Evolutionary conservation across 2,113 vertebrate genomes (phyloP).

Genomic region (Rhegmatorhina hoffmannsi): DNA sequence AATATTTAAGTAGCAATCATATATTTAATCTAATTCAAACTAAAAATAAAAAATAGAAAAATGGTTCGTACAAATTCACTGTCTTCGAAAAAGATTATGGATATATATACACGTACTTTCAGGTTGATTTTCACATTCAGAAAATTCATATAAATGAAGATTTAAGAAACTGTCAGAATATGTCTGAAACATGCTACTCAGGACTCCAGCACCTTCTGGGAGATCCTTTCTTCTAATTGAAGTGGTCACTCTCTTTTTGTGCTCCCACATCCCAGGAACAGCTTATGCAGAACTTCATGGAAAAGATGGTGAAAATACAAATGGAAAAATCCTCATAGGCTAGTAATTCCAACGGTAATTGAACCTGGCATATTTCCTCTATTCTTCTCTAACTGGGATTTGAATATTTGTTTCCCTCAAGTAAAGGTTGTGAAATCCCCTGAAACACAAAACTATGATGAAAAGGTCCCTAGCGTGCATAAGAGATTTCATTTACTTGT

Average conservation of each 20-base stretch:
- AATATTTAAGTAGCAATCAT: neutral
- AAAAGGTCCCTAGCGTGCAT: constrained; percentile 36
- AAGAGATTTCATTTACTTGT: constrained; percentile 41
- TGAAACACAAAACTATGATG: constrained; percentile 49
- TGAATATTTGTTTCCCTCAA: constrained; percentile 67
- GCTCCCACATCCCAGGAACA: neutral
- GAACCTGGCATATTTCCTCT: constrained; percentile 49
- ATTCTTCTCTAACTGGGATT: constrained; percentile 49
- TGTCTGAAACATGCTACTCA: neutral
- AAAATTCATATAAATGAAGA: neutral
- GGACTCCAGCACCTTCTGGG: neutral
- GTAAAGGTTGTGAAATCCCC: constrained; percentile 61
- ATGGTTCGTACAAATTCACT: neutral
- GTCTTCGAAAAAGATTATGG: neutral
- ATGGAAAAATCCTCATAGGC: neutral
- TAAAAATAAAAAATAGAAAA: neutral
- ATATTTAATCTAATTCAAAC: neutral
- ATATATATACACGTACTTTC: neutral
- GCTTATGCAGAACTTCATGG: neutral
- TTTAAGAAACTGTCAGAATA: neutral
- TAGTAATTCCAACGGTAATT: constrained; percentile 35
- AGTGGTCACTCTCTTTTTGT: neutral
- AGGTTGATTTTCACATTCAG: neutral
- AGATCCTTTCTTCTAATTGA: neutral
- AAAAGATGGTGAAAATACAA: neutral